These are phyloP conservation scores for Coecobrya sp. DNA, from an alignment of 2,888 invertebrate genomes.

Conservation along the genomic window DNA sequence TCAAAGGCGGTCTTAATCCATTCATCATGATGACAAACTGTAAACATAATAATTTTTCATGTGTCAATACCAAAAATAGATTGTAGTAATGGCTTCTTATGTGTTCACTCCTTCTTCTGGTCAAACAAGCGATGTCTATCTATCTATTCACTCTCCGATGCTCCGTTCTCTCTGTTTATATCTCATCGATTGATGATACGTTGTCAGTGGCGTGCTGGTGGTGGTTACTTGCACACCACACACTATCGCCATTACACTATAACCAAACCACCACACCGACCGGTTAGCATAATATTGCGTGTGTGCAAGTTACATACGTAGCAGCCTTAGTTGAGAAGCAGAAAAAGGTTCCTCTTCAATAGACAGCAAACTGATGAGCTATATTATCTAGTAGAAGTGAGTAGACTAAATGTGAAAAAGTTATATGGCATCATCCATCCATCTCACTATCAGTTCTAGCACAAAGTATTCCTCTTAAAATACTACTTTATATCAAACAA, in stretches of 20 bases:
- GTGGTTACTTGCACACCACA: constrained; percentile 63
- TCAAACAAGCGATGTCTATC: constrained; percentile 51
- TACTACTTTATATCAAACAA: constrained; percentile 61
- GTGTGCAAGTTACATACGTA: constrained; percentile 17
- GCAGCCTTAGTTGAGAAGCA: neutral
- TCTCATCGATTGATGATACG: constrained; percentile 62
- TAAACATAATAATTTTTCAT: constrained; percentile 65
- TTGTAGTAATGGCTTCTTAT: constrained; percentile 32
- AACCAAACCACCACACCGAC: constrained; percentile 11
- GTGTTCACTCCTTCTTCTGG: constrained; percentile 28
- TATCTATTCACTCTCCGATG: constrained; percentile 7
- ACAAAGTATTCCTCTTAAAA: constrained; percentile 54
- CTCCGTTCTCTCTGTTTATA: constrained; percentile 25
- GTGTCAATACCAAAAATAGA: constrained; percentile 66
- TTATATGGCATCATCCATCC: constrained; percentile 65
- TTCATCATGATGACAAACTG: constrained; percentile 65
- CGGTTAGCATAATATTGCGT: constrained; percentile 54
- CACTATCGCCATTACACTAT: constrained; percentile 55
- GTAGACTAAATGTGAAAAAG: constrained; percentile 70
- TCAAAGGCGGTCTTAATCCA: constrained; percentile 58
- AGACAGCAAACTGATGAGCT: constrained; percentile 76
- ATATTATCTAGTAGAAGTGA: constrained; percentile 63
- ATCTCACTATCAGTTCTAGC: constrained; percentile 43
- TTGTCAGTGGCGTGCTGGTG: constrained; percentile 55
- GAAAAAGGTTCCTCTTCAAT: constrained; percentile 56